These are phyloP conservation scores for Forpus xanthops DNA, from an alignment of 2,797 vertebrate genomes.

Conservation along the genomic window DNA sequence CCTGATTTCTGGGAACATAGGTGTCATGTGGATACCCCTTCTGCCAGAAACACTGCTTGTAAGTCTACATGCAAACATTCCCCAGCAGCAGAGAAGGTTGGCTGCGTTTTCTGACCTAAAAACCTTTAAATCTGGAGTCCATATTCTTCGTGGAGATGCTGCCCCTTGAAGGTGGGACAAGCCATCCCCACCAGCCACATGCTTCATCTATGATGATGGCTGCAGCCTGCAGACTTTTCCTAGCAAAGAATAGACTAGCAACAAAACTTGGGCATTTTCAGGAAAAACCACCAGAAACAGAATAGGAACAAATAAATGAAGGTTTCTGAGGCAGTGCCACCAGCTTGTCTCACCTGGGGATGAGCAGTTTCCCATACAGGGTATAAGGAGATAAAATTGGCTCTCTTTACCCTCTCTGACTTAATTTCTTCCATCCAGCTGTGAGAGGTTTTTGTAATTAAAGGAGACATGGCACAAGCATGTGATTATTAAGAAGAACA, in stretches of 20 bases:
- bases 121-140: not conserved
- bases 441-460: conserved; percentile 54
- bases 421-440: conserved; percentile 35
- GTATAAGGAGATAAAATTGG: not conserved
- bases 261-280: not conserved
- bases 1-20: not conserved
- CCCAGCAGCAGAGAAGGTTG: not conserved
- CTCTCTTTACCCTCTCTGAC: conserved; percentile 28
- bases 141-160: rapidly evolving
- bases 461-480: not conserved
- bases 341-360: not conserved
- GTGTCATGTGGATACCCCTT: not conserved
- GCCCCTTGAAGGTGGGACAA: not conserved
- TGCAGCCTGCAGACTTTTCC: not conserved
- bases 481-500: conserved; percentile 36
- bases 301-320: not conserved
- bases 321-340: not conserved
- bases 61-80: not conserved
- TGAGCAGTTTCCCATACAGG: not conserved
- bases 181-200: not conserved
- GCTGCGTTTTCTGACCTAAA: not conserved
- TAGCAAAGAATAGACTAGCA: not conserved
- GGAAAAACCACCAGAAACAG: not conserved
- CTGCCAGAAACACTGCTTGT: not conserved
- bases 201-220: not conserved